Base-by-base conservation (phyloP, 2,888 invertebrate species). In the Sarcophaga caerulescens region DNA sequence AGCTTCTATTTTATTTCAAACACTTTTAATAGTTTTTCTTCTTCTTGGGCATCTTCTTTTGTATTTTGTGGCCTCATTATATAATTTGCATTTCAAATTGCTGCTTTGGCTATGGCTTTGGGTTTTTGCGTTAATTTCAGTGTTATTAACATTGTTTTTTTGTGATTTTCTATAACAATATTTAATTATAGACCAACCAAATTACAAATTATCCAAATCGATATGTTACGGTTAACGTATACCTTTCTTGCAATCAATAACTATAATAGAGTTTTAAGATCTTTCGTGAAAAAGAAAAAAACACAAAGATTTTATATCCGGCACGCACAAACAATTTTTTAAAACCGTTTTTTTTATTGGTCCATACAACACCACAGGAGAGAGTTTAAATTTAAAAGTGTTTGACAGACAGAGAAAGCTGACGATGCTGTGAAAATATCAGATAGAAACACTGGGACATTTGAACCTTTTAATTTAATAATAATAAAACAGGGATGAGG, bases 61-160 rank as follows among this genome's bases (percentile, higher is more conserved):
- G 14, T 23, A 14, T 63, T 79, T 75, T 25, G 52, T 52, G 57
- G 52, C 57, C 65, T 73, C 63, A 71, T 85, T 82, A 71, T 79
- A 63, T 85, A 82, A 87, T 85, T 87, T 85, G 85, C 85, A 85
- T 87, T 77, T 85, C 59, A 85, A 87, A 80, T 85, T 85, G 81
- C 57, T 78, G 70, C 6, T n/a, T 35, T 35, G 35, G 35, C 35
- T 35, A 1, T 35, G 35, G 35, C 2, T 66, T 66, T 35, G 17
- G 5, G 69, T 78, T 79, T 78, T 76, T 82, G 57, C 17, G 35
- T 85, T 76, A 71, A 63, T 69, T 63, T 80, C 23, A 59, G 23
- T 68, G 70, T 73, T 71, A 76, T 85, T 76, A 78, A 47, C 5
- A 76, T 87, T 80, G 35, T 10, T 35, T 35, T 35, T 35, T 35